Evolutionary conservation across 2,797 vertebrate genomes (phyloP).

Genomic region (Tamandua tetradactyla): DNA sequence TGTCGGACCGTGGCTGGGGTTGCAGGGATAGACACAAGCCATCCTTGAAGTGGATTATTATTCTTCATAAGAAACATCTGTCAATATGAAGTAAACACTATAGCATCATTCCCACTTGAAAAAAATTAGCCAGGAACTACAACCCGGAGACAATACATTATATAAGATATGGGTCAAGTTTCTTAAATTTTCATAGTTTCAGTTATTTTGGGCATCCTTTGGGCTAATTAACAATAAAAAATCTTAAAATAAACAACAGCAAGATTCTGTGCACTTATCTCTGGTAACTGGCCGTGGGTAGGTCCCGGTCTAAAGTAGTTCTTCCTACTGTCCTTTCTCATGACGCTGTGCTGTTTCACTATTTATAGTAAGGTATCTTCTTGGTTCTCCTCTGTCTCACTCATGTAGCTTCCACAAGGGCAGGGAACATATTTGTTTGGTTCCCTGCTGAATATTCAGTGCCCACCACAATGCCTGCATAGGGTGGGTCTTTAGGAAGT

Average conservation of each 20-base stretch:
- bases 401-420: neutral
- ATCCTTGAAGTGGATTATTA: conserved; percentile 6
- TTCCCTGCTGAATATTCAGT: neutral
- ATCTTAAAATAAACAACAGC: neutral
- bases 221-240: conserved; percentile 29
- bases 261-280: neutral
- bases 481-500: neutral
- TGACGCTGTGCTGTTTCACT: neutral
- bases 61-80: conserved; percentile 14
- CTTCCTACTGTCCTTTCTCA: neutral
- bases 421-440: neutral
- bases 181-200: neutral
- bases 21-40: neutral
- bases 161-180: neutral
- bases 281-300: no score
- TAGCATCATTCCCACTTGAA: neutral
- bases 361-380: neutral
- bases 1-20: neutral
- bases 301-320: neutral
- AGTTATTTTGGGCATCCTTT: conserved; percentile 1
- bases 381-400: neutral
- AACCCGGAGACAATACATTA: neutral
- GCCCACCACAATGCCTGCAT: neutral
- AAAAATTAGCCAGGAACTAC: neutral
- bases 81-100: neutral